Evolutionary conservation across 2,113 vertebrate species (phyloP), one percentile per base, ranked within the genome.

Genomic region (Pelusios castaneus): DNA sequence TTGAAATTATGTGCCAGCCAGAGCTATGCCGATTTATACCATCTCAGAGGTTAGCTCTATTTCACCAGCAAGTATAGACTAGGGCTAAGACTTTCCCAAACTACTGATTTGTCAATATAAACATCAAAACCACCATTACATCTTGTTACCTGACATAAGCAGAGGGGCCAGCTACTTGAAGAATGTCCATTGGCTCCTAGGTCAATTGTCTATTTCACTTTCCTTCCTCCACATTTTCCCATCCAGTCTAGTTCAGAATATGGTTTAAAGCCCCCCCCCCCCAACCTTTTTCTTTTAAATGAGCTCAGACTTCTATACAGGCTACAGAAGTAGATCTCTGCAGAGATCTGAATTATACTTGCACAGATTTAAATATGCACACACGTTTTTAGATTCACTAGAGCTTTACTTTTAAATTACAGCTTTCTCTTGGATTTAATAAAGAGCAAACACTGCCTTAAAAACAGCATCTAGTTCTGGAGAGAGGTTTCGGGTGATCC

Each of bases 381-480:
- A 82, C 6, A 4, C 56, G 12, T 54, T 8, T 91, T 73, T 60
- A 87, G 2, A 78, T 63, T 86, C 24, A 10, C 27, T 58, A 6
- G 31, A 38, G 34, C 0, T 87, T 4, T 25, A 82, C 21, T 90
- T 81, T 73, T 75, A n/a, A 96, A 89, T 92, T 93, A 79, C 51
- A 38, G 4, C 16, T 84, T 6, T 45, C 84, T 93, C 22, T 6
- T 70, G 49, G 14, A 6, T 70, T 89, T 94, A 91, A 96, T 85
- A 75, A 90, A 85, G 9, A 70, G 84, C 3, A 22, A 1, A 90
- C 1, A 63, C 47, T 14, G 41, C 80, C 2, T 81, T 89, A 89
- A 55, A 79, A 24, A 67, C 3, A 81, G 2, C 4, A 92, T 79
- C 34, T 77, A 80, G 55, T 60, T 88, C 77, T 91, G 45, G 11